phyloP scores from a whole-genome alignment of 2,888 invertebrate species.

The Erebia aethiops region DNA sequence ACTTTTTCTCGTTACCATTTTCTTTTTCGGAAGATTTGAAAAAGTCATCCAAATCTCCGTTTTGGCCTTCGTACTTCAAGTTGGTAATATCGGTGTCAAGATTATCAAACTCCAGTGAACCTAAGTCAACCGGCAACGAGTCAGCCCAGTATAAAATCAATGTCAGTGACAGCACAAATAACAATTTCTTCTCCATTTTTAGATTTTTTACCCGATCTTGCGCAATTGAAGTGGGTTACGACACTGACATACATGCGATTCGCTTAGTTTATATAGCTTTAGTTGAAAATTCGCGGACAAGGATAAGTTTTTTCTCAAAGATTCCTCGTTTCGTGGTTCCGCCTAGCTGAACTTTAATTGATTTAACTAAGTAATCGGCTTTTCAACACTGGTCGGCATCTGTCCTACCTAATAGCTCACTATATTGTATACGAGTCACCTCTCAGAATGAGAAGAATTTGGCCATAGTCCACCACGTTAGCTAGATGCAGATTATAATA shows the following conservation, averaged over 20 bases:
- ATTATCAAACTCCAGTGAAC: constrained; percentile 60
- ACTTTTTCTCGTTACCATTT: constrained; percentile 35
- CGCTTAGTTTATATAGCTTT: constrained; percentile 71
- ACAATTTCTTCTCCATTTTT: constrained; percentile 64
- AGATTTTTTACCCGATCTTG: constrained; percentile 61
- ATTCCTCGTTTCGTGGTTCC: constrained; percentile 60
- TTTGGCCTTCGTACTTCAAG: constrained; percentile 63
- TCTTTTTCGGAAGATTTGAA: constrained; percentile 55
- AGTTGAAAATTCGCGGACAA: constrained; percentile 61
- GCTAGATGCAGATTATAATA: no score
- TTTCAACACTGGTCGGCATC: constrained; percentile 67
- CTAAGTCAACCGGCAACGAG: constrained; percentile 58
- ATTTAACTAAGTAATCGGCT: constrained; percentile 51
- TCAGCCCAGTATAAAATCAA: constrained; percentile 55
- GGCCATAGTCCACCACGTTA: no score
- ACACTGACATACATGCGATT: constrained; percentile 79
- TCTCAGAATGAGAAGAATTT: no score
- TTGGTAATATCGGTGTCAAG: constrained; percentile 62
- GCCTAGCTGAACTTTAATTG: constrained; percentile 57
- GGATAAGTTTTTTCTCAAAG: constrained; percentile 62
- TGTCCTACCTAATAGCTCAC: constrained; percentile 46
- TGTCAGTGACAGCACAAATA: constrained; percentile 57
- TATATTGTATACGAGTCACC: no score
- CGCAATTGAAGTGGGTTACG: constrained; percentile 75
- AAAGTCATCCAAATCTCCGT: constrained; percentile 63